These are phyloP conservation scores for Hyppa rectilinea DNA, from an alignment of 2,888 invertebrate species.

Conservation along the genomic window DNA sequence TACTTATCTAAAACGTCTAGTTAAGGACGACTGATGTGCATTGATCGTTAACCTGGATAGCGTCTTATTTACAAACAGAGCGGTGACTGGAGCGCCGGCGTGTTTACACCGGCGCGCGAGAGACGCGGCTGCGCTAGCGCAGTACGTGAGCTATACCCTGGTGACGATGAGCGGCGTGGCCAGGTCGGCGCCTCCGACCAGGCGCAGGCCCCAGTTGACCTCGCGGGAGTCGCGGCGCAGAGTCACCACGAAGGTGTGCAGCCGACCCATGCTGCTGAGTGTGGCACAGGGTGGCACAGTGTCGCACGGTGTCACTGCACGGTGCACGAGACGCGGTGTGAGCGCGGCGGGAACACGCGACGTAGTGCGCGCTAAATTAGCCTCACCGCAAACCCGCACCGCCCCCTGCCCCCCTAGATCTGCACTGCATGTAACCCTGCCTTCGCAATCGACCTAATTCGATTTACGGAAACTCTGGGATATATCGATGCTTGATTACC, in stretches of 20 bases:
- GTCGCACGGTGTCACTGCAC: conserved; percentile 72
- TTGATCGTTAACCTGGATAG: conserved; percentile 56
- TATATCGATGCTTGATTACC: conserved; percentile 67
- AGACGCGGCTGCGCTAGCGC: conserved; percentile 32
- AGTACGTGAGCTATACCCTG: conserved; percentile 91
- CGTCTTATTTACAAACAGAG: conserved; percentile 66
- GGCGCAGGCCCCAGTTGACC: conserved; percentile 96
- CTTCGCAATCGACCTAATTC: conserved; percentile 86
- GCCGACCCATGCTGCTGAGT: conserved; percentile 90
- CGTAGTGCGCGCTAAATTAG: conserved; percentile 88
- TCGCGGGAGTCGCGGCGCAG: conserved; percentile 93
- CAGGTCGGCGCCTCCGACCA: conserved; percentile 96
- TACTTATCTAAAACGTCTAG: conserved; percentile 25
- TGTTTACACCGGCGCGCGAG: conserved; percentile 82
- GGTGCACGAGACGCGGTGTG: conserved; percentile 79
- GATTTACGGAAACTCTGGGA: conserved; percentile 82
- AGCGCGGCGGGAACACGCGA: conserved; percentile 85
- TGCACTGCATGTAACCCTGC: conserved; percentile 83
- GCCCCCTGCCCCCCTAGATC: conserved; percentile 78
- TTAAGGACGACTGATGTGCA: conserved; percentile 10
- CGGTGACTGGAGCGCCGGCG: conserved; percentile 72
- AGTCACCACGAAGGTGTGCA: conserved; percentile 94
- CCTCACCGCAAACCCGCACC: conserved; percentile 79
- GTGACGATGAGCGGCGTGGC: conserved; percentile 97
- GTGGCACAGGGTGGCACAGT: conserved; percentile 25